These are phyloP conservation scores for Alcis repandata DNA, from an alignment of 2,888 invertebrate genomes.

Conservation along the genomic window DNA sequence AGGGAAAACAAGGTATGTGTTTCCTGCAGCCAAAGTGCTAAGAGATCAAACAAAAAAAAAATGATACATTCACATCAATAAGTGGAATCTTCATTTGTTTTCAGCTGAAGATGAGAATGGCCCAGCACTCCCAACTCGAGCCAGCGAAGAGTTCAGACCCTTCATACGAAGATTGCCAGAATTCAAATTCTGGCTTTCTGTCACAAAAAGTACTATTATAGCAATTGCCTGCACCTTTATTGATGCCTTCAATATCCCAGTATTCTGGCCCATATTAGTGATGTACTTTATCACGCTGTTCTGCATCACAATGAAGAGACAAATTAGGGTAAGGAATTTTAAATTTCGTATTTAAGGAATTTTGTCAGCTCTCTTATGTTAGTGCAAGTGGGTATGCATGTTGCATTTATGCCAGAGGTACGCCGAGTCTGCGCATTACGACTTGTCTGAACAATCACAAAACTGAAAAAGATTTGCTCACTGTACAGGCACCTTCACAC, in stretches of 20 bases:
- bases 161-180: constrained; percentile 98
- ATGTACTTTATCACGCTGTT: constrained; percentile 99
- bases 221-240: constrained; percentile 98
- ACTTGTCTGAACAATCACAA: too few relatives aligned
- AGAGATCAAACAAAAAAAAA: background rate
- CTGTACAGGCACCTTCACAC: too few relatives aligned
- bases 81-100: constrained; percentile 16
- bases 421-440: too few relatives aligned
- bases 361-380: background rate
- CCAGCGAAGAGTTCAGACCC: constrained; percentile 99
- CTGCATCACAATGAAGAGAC: constrained; percentile 99
- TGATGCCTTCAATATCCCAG: constrained; percentile 99
- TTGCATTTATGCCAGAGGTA: too few relatives aligned
- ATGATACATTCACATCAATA: constrained; percentile 5
- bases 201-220: constrained; percentile 96
- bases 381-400: too few relatives aligned
- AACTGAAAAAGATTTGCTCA: too few relatives aligned
- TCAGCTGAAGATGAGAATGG: constrained; percentile 90
- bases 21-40: too few relatives aligned
- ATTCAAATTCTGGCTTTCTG: constrained; percentile 99
- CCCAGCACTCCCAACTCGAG: constrained; percentile 97
- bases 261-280: constrained; percentile 99
- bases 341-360: background rate
- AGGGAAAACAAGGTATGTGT: too few relatives aligned
- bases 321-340: constrained; percentile 94